Percentiles rank a stretch among this genome's conserved stretches.
These are phyloP conservation scores for Sinotaia quadrata DNA, from an alignment of 2,888 invertebrate species.

Conservation along the genomic window DNA sequence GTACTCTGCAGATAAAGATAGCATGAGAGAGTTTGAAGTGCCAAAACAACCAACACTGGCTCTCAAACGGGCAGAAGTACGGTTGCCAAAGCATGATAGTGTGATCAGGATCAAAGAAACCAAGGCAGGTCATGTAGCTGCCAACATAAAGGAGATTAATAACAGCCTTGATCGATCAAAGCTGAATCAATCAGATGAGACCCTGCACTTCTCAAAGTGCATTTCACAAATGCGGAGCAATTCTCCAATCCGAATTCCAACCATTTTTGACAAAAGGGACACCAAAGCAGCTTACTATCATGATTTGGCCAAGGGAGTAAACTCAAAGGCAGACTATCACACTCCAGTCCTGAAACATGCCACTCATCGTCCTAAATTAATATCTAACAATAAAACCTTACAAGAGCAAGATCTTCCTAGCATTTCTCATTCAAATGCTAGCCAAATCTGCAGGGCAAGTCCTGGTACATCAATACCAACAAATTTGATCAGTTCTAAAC, in stretches of 20 bases:
- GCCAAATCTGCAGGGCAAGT: background rate
- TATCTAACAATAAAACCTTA: too few relatives aligned
- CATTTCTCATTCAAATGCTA: background rate
- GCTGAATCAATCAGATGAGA: slow-evolving; percentile 30
- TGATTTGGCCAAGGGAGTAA: slow-evolving; percentile 28
- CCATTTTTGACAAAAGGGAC: slow-evolving; percentile 55
- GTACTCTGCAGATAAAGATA: background rate
- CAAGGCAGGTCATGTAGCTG: slow-evolving; percentile 57
- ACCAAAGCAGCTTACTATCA: slow-evolving; percentile 20
- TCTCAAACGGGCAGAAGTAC: slow-evolving; percentile 52
- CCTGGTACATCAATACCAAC: too few relatives aligned
- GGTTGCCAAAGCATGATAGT: slow-evolving; percentile 57
- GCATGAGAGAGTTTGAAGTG: background rate
- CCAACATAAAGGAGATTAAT: slow-evolving; percentile 50
- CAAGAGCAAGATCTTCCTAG: background rate
- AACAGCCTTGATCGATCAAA: slow-evolving; percentile 24
- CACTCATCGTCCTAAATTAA: background rate
- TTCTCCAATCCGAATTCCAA: slow-evolving; percentile 64
- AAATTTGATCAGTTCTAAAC: too few relatives aligned
- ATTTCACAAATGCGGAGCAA: slow-evolving; percentile 50
- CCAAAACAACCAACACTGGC: background rate
- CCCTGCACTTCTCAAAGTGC: slow-evolving; percentile 58
- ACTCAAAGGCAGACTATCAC: background rate
- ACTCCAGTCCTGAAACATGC: background rate
- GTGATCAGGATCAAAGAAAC: slow-evolving; percentile 53